Conservation (phyloP, 2,113 vertebrate genomes). For the Silurus meridionalis region DNA sequence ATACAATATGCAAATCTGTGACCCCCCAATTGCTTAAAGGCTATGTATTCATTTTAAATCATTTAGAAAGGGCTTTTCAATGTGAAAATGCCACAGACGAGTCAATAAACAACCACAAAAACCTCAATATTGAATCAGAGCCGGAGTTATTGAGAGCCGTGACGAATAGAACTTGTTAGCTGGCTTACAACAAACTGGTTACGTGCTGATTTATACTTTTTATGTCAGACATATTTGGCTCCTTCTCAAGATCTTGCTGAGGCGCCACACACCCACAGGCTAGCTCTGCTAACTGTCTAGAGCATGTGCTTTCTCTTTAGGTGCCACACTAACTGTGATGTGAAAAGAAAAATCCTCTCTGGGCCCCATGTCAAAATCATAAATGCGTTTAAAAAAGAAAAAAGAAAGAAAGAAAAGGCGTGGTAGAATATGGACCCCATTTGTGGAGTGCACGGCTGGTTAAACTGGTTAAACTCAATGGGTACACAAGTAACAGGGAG, state of each 20-base stretch:
- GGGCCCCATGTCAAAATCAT: slow-evolving; percentile 37
- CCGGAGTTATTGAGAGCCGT: background rate
- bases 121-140: background rate
- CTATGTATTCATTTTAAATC: no score
- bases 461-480: slow-evolving; percentile 32
- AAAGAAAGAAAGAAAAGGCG: background rate
- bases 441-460: slow-evolving; percentile 45
- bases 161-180: background rate
- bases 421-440: slow-evolving; percentile 48
- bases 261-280: slow-evolving; percentile 3
- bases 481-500: background rate
- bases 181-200: background rate
- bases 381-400: background rate
- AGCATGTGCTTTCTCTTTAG: slow-evolving; percentile 35
- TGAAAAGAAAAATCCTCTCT: slow-evolving; percentile 44
- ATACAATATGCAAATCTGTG: no score
- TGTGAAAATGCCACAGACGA: background rate
- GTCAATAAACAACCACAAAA: background rate
- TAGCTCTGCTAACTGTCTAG: slow-evolving; percentile 32
- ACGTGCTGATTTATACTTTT: background rate
- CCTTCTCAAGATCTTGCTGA: background rate
- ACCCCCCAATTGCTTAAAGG: no score
- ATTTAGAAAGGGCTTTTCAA: background rate
- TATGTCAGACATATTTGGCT: background rate
- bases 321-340: slow-evolving; percentile 35